phyloP scores from a whole-genome alignment of 2,888 invertebrate species.

The Drosophila lutescens region DNA sequence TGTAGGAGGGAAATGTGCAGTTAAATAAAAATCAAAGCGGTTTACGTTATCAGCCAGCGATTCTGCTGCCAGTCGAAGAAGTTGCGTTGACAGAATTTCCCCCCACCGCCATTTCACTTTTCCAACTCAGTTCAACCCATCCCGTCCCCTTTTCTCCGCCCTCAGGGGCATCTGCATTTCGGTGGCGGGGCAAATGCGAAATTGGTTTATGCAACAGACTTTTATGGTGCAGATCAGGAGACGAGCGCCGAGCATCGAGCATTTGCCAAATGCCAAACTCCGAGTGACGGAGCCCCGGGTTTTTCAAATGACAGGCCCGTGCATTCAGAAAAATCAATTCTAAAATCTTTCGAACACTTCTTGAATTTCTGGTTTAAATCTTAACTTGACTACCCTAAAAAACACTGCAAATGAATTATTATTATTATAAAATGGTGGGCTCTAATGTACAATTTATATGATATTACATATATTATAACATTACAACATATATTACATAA shows the following conservation, averaged over 20 bases:
- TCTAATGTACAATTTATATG: too few relatives aligned
- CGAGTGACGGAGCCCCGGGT: constrained; percentile 62
- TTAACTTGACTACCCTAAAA: too few relatives aligned
- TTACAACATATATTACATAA: too few relatives aligned
- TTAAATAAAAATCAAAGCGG: constrained; percentile 79
- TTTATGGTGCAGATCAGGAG: constrained; percentile 70
- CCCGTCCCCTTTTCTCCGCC: not conserved
- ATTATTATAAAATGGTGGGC: too few relatives aligned
- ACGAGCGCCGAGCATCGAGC: constrained; percentile 25
- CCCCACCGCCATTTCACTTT: not conserved
- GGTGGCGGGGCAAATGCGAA: constrained; percentile 71
- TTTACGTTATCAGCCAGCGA: constrained; percentile 73
- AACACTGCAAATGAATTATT: too few relatives aligned
- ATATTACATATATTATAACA: too few relatives aligned
- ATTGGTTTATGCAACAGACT: constrained; percentile 79
- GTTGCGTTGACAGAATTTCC: constrained; percentile 67
- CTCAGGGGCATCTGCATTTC: constrained; percentile 50
- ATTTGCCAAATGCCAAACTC: constrained; percentile 69
- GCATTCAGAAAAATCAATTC: constrained; percentile 1
- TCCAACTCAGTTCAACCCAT: not conserved
- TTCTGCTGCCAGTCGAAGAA: constrained; percentile 54
- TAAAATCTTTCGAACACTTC: not conserved
- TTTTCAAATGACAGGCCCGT: constrained; percentile 30
- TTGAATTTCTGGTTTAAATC: too few relatives aligned
- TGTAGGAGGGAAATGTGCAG: constrained; percentile 69